These are phyloP conservation scores for Podotricha telesiphe DNA, from an alignment of 2,888 invertebrate species.

Conservation along the genomic window DNA sequence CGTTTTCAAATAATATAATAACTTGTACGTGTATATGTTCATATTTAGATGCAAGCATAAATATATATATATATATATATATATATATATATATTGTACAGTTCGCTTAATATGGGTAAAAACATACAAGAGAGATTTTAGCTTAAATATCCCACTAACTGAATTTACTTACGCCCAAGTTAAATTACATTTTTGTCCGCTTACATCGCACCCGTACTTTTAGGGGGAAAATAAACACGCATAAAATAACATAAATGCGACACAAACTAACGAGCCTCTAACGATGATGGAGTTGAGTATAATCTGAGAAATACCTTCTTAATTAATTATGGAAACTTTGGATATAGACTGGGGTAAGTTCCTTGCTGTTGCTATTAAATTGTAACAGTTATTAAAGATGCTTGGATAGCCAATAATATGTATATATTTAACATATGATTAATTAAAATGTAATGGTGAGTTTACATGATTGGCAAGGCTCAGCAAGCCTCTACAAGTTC, in stretches of 20 bases:
- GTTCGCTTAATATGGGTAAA: no score
- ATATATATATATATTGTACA: no score
- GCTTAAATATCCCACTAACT: background rate
- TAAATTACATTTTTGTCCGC: background rate
- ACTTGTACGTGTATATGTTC: background rate
- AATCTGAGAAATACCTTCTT: constrained; percentile 6
- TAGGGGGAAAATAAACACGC: background rate
- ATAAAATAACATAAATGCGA: constrained; percentile 7
- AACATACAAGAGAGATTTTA: no score
- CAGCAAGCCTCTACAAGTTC: no score
- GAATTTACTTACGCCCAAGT: background rate
- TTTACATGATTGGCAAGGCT: no score
- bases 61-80: no score
- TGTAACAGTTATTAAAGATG: background rate
- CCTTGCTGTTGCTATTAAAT: background rate
- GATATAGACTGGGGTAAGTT: background rate
- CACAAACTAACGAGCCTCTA: constrained; percentile 6
- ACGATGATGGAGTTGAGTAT: constrained; percentile 14
- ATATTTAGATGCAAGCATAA: background rate
- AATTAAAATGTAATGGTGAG: no score
- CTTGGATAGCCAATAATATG: background rate
- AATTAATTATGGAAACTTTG: constrained; percentile 17
- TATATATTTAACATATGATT: no score
- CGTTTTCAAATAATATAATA: constrained; percentile 1
- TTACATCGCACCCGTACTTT: background rate